Evolutionary conservation across 2,888 invertebrate genomes (phyloP).

Genomic region (Euphydryas editha): DNA sequence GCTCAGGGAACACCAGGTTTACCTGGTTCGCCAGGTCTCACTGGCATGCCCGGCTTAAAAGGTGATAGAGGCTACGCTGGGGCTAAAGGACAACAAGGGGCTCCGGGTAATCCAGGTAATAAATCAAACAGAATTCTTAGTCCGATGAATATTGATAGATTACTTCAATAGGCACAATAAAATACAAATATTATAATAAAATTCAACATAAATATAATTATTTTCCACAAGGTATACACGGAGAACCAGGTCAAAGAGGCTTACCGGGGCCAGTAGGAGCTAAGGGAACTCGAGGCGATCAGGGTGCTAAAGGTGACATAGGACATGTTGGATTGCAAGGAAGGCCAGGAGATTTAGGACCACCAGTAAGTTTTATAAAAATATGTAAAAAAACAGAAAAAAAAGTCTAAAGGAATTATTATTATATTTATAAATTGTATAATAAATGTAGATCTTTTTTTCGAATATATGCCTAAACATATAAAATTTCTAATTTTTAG

Average conservation of each 20-base stretch:
- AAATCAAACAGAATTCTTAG: background rate
- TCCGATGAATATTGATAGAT: background rate
- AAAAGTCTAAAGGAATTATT: no score
- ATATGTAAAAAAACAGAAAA: no score
- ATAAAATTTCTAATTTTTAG: slow-evolving; percentile 60
- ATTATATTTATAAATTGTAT: no score
- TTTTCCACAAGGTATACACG: slow-evolving; percentile 79
- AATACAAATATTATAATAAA: background rate
- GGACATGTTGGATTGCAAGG: slow-evolving; percentile 91
- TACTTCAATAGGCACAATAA: background rate
- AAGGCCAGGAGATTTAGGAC: slow-evolving; percentile 89
- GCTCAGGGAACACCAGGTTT: slow-evolving; percentile 87
- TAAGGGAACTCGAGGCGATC: slow-evolving; percentile 90
- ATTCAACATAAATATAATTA: background rate
- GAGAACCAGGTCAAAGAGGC: slow-evolving; percentile 86
- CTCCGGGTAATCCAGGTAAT: slow-evolving; percentile 83
- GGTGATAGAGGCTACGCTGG: slow-evolving; percentile 89
- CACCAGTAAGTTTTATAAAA: slow-evolving; percentile 74
- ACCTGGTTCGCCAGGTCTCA: slow-evolving; percentile 86
- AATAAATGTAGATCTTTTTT: no score
- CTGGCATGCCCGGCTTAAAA: slow-evolving; percentile 88
- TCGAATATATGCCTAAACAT: background rate
- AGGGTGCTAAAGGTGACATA: slow-evolving; percentile 89
- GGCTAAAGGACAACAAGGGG: slow-evolving; percentile 89
- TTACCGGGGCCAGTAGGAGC: slow-evolving; percentile 85